Evolutionary conservation across 1,140 invertebrate genomes (phyloP), one percentile per base, ranked within the genome.

Genomic region (Trachelipus rathkii): DNA sequence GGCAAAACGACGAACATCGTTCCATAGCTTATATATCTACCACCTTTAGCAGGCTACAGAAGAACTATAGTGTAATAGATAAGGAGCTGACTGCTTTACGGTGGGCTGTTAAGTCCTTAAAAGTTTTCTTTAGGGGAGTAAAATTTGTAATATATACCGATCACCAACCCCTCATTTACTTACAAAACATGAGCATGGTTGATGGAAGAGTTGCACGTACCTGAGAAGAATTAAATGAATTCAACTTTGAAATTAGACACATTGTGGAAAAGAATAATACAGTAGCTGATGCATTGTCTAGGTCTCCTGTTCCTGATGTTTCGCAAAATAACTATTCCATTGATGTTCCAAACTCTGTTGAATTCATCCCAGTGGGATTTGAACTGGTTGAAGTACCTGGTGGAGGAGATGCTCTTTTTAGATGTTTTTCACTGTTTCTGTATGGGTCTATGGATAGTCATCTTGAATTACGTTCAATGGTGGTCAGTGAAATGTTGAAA

Each of bases 1-100:
- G 19, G 4, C 71, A 72, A 11, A 11, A 72, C 7, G 24, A 24
- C 44, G 5, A 33, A 15, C 71, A 43, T n/a, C 7, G 44, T 5
- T n/a, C 50, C 21, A 72, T 72, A 44, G 71, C 71, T 11, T 72
- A 43, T 10, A 72, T 45, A n/a, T 72, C 71, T 3, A 72, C 50
- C 0, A 13, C 71, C 0, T 72, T 72, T 10, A 45, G 43, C 5
- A 43, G 24, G 10, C n/a, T 10, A 10, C 71, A 72, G 33, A 23
- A 71, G 7, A 43, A 44, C 4, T 72, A 72, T 10, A 45, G n/a
- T 11, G 44, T 33, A 0, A 72, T 72, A 5, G 71, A 44, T 43
- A n/a, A 46, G 19, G 71, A 44, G 10, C 50, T 72, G 3, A n/a
- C 43, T 19, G 43, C 71, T 43, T 45, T 72, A n/a, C 71, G 43